These are phyloP conservation scores for Antheraea pernyi DNA, from an alignment of 1,140 invertebrate species.

Conservation along the genomic window DNA sequence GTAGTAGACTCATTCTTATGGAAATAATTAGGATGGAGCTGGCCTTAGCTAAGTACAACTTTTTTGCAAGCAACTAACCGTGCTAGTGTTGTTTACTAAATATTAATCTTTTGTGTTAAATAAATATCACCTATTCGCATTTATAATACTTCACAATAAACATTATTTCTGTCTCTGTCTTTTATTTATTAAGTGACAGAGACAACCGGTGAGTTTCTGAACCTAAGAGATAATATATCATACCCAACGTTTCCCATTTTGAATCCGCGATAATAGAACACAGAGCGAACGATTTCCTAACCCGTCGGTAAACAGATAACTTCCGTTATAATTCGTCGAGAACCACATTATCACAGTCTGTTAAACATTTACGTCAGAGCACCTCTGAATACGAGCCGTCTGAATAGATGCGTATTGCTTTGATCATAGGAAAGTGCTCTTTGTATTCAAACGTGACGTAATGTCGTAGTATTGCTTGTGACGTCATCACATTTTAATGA, in stretches of 20 bases:
- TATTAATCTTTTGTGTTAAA: no score
- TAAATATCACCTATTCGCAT: no score
- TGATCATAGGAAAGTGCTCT: neutral
- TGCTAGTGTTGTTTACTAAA: no score
- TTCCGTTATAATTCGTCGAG: neutral
- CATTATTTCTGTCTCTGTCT: no score
- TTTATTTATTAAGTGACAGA: no score
- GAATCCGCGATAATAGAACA: neutral
- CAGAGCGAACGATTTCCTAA: neutral
- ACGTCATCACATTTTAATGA: neutral
- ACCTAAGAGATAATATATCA: neutral
- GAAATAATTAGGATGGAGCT: no score
- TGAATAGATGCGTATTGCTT: conserved; percentile 1
- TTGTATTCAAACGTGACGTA: neutral
- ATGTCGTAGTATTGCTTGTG: neutral
- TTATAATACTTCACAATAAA: no score
- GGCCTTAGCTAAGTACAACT: no score
- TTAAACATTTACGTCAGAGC: neutral
- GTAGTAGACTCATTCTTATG: no score
- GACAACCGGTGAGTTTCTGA: no score
- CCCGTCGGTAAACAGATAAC: neutral
- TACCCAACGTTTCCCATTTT: neutral
- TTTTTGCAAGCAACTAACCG: no score
- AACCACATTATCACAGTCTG: neutral
- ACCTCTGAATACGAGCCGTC: neutral